A percentile compares a stretch with the other conserved stretches of the same genome.
Evolutionary conservation across 2,888 invertebrate genomes (phyloP).

Genomic region (Syritta pipiens): DNA sequence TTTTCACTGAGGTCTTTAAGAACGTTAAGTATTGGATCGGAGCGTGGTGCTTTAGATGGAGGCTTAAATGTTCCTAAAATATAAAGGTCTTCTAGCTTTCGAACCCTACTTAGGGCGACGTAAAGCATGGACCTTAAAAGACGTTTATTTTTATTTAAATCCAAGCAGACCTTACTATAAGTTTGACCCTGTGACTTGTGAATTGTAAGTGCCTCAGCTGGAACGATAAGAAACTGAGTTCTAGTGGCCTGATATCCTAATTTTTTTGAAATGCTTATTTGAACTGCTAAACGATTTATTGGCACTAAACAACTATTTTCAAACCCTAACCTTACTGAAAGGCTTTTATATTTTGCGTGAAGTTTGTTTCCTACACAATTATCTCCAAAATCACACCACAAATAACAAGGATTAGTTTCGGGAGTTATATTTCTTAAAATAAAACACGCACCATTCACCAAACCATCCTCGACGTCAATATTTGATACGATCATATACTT

Average conservation of each 20-base stretch:
- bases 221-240: constrained; percentile 3
- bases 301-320: no score
- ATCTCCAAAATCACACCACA: no score
- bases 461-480: constrained; percentile 12
- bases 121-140: neutral
- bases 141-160: neutral
- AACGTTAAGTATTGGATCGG: no score
- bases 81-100: no score
- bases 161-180: neutral
- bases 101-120: constrained; percentile 8
- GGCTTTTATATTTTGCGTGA: no score
- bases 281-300: neutral
- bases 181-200: constrained; percentile 15
- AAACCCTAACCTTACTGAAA: no score
- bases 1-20: no score
- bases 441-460: neutral
- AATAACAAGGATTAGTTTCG: no score
- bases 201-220: constrained; percentile 8
- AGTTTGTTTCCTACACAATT: no score
- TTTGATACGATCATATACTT: constrained; percentile 18
- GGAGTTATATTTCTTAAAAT: neutral
- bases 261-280: neutral
- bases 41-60: no score
- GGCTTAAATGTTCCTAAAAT: no score
- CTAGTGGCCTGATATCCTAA: neutral